Base-by-base conservation (phyloP, 2,888 invertebrate genomes). In the Rapana venosa region DNA sequence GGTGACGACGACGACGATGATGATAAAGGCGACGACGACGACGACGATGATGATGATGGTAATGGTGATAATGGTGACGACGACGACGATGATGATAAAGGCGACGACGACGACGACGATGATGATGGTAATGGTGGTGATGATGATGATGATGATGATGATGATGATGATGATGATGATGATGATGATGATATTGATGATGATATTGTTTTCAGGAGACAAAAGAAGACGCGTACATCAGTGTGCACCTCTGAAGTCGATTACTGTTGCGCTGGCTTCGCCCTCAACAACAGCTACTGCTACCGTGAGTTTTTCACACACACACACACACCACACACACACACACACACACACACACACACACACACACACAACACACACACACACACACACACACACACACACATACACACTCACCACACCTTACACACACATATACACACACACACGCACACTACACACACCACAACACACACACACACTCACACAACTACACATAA, bases 261-360 rank as follows among this genome's bases (percentile, higher is more conserved):
- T 17, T 93, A 92, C 81, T 94, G 94, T 86, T 93, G 93, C 84
- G 90, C 90, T 22, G 90, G 90, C 84, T 93, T 88, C 88, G 83
- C 88, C 30, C 90, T 92, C 20, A 70, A 77, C 0, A 90, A 87
- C 26, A 88, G 89, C 30, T 61, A 83, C 26, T 93, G 93, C 88
- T 83, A 87, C 77, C 91, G 93, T 93, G 66, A 92, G 90, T 88
- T n/a, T 0, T 17, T 6, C 11, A 32, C 32, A 30, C 56, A 70
- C 70, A n/a, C n/a, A n/a, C n/a, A n/a, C n/a, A n/a, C n/a, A n/a
- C n/a, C 47, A 47, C 47, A 47, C 47, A 47, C 47, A 47, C 47
- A 47, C 47, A 47, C 47, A 47, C 47, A 47, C 47, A 47, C 47
- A 47, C 47, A 47, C 47, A 47, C 47, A 47, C 47, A 47, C 47